Evolutionary conservation across 2,113 vertebrate species (phyloP), one percentile per base, ranked within the genome.

Genomic region (Rhea pennata): DNA sequence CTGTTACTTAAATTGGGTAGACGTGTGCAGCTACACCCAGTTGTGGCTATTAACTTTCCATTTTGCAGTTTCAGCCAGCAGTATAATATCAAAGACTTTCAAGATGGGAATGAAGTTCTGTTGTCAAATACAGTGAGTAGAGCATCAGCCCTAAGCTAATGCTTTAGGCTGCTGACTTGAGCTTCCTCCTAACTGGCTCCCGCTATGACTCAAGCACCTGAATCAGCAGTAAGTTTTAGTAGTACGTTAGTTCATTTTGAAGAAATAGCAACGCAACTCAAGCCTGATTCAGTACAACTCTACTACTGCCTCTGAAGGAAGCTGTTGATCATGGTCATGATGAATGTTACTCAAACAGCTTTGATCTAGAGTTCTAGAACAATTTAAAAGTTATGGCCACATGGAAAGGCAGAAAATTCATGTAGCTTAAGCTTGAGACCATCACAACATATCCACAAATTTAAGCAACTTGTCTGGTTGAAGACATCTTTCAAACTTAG

Each of bases 21-120:
- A 5, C 59, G 17, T 15, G 3, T 90, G 46, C 33, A 51, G 4
- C 53, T 40, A 59, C 36, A 40, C 0, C 0, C 0, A 0, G 27
- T 31, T 24, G 51, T 8, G 20, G 7, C 44, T 73, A 40, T 81
- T 58, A 16, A 27, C 17, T 67, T 48, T 73, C 65, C 31, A 33
- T 50, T 86, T 1, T 81, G 58, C 33, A 77, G 33, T 19, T 59
- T 31, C 46, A 48, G 24, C 36, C 24, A 61, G 58, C 20, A 33
- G 23, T 4, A 15, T 15, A 48, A 48, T 19, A 17, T 4, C 17
- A 33, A 50, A 71, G 50, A 22, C 29, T n/a, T 12, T 24, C 6
- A 72, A 65, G 59, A 62, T 48, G 17, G 17, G 21, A 26, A 62
- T 26, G 5, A 14, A 27, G 33, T 11, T 21, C 26, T 61, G 21